Evolutionary conservation across 2,113 vertebrate species (phyloP).

Genomic region (Eclectus roratus): DNA sequence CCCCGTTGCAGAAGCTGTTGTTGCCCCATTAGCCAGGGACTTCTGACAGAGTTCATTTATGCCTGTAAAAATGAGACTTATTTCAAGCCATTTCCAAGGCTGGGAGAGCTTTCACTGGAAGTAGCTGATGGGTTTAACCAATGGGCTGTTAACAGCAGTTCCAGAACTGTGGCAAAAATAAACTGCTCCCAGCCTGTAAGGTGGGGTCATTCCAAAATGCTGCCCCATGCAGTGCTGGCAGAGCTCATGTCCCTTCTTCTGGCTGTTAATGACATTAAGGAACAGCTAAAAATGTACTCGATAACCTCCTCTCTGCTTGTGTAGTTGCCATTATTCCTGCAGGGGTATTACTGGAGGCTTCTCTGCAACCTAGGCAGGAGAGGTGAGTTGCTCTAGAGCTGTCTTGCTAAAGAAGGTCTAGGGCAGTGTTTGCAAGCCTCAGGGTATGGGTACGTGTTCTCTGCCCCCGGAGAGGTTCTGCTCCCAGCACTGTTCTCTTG

Average conservation of each 20-base stretch:
- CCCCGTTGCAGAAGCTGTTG: neutral
- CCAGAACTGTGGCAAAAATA: neutral
- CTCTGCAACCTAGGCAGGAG: neutral
- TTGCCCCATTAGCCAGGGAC: neutral
- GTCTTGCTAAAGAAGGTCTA: neutral
- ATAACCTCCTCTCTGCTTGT: neutral
- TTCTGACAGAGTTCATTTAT: neutral
- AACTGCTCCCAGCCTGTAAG: neutral
- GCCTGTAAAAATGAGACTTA: neutral
- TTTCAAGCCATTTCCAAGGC: neutral
- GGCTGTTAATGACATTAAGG: neutral
- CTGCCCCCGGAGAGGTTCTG: neutral
- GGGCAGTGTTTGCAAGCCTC: neutral
- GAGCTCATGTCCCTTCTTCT: neutral
- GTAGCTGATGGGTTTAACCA: neutral
- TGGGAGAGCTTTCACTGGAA: constrained; percentile 19
- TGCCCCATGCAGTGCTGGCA: constrained; percentile 28
- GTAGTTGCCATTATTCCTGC: neutral
- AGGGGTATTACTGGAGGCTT: neutral
- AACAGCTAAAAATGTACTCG: neutral
- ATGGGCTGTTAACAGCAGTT: neutral
- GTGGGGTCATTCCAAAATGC: neutral
- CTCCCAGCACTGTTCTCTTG: neutral
- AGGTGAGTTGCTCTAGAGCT: neutral
- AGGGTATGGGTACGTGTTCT: accelerated